Percentiles rank a stretch among this genome's conserved stretches.
These are phyloP conservation scores for Chrysomela aeneicollis DNA, from an alignment of 2,888 invertebrate species.

Conservation along the genomic window DNA sequence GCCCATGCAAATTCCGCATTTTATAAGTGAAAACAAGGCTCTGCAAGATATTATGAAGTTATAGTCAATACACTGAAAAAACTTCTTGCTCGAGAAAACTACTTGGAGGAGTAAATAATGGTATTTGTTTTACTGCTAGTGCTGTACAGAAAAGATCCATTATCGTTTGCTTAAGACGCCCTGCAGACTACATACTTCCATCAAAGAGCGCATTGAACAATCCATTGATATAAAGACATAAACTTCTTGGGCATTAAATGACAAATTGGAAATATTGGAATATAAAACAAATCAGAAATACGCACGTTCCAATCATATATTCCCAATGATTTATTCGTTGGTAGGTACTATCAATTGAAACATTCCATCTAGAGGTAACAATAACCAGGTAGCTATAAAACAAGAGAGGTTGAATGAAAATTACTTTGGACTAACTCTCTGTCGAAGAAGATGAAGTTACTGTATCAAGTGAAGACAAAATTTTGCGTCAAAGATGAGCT, in stretches of 20 bases:
- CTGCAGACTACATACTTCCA: no score
- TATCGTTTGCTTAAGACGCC: no score
- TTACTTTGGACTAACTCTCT: neutral
- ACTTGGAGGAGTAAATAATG: no score
- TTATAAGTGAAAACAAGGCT: no score
- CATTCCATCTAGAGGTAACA: neutral
- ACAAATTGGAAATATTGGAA: neutral
- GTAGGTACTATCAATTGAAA: neutral
- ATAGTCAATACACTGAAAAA: no score
- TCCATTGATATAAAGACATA: neutral
- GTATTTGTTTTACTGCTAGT: no score
- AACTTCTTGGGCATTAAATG: neutral
- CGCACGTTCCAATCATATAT: constrained; percentile 5
- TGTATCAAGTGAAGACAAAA: neutral
- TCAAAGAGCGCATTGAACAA: neutral
- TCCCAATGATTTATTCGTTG: constrained; percentile 1
- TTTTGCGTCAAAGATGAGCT: no score
- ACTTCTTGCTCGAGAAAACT: no score
- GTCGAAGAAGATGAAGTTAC: neutral
- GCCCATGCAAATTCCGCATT: no score
- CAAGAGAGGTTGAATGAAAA: neutral
- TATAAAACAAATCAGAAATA: constrained; percentile 3
- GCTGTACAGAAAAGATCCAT: no score
- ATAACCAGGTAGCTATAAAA: neutral
- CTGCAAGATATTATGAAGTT: no score